Conservation (phyloP, 2,113 vertebrate genomes). For the Pedetes capensis region DNA sequence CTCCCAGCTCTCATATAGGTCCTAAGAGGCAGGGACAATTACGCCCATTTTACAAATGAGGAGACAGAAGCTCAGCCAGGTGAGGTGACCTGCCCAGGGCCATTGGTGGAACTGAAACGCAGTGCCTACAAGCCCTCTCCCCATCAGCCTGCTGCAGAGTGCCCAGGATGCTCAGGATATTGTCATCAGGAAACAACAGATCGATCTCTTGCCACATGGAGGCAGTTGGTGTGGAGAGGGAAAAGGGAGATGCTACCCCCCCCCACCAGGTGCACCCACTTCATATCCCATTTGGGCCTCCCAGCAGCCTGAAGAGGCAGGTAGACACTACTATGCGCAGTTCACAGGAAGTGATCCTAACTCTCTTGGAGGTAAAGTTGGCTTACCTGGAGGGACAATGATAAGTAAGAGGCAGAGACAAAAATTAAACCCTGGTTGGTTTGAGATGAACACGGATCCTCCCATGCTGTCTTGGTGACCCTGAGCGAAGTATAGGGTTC, state of each 20-base stretch:
- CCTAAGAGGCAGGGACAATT: not conserved
- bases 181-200: not conserved
- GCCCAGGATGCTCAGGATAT: not conserved
- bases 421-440: not conserved
- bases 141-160: not conserved
- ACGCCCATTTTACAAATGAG: not conserved
- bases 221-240: not conserved
- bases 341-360: not conserved
- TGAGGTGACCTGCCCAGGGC: not conserved
- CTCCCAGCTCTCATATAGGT: not conserved
- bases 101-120: not conserved
- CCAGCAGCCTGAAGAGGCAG: not conserved
- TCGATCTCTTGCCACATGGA: not conserved
- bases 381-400: not conserved
- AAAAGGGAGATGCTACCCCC: not conserved
- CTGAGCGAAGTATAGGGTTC: not conserved
- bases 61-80: not conserved
- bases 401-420: not conserved
- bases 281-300: not conserved
- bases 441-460: not conserved
- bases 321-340: not conserved
- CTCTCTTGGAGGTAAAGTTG: not conserved
- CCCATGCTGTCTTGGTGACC: rapidly evolving
- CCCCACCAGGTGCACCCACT: not conserved
- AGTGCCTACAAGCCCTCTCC: not conserved